phyloP scores from a whole-genome alignment of 2,888 invertebrate genomes.

The Ganaspis brasiliensis region DNA sequence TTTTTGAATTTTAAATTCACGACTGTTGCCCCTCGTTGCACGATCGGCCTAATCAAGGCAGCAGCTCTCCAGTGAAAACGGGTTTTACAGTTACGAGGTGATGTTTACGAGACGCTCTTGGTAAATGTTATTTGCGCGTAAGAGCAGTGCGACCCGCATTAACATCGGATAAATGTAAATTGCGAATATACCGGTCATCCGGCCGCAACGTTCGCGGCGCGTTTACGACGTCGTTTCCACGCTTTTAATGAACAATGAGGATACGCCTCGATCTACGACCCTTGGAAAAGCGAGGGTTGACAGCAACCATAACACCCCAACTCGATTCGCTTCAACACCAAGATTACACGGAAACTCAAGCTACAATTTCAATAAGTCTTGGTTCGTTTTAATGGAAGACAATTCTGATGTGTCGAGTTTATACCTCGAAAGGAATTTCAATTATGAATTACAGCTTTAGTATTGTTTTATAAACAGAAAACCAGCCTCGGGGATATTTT shows the following conservation, averaged over 20 bases:
- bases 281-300: constrained; percentile 20
- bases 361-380: constrained; percentile 5
- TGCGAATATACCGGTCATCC: constrained; percentile 68
- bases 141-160: constrained; percentile 67
- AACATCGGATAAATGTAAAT: constrained; percentile 76
- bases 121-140: constrained; percentile 71
- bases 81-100: constrained; percentile 77
- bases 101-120: constrained; percentile 72
- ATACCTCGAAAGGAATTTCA: not conserved
- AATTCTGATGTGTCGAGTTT: not conserved
- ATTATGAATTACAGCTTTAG: not conserved
- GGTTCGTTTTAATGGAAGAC: not conserved
- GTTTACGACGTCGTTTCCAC: constrained; percentile 73
- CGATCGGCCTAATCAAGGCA: constrained; percentile 64
- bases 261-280: constrained; percentile 32
- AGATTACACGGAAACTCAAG: constrained; percentile 6
- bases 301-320: constrained; percentile 2
- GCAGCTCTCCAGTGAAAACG: constrained; percentile 66
- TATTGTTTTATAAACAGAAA: not conserved
- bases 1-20: constrained; percentile 24
- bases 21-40: constrained; percentile 20
- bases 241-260: constrained; percentile 72
- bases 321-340: constrained; percentile 13
- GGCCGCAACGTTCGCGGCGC: constrained; percentile 65
- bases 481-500: no score